phyloP scores from a whole-genome alignment of 2,888 invertebrate species.

The Pedicia rivosa region DNA sequence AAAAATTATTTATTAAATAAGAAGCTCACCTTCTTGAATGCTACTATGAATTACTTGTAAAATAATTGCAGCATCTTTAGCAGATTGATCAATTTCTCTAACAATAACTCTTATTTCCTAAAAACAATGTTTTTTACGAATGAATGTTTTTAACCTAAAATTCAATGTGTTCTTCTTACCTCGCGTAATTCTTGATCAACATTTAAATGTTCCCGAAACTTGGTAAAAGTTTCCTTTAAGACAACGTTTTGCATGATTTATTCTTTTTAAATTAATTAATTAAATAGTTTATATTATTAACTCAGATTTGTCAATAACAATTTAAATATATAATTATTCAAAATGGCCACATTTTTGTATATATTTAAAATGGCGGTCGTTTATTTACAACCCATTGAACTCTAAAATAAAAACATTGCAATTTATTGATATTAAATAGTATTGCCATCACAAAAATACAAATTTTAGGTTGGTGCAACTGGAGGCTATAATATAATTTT shows the following conservation, averaged over 20 bases:
- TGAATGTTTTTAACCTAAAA: slow-evolving; percentile 8
- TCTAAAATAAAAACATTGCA: too few species aligned
- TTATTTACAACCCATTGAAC: too few species aligned
- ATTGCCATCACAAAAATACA: too few species aligned
- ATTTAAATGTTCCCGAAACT: slow-evolving; percentile 62
- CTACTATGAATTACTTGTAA: slow-evolving; percentile 72
- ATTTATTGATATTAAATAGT: too few species aligned
- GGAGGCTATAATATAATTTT: too few species aligned
- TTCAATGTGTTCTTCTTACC: slow-evolving; percentile 31
- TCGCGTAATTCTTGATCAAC: slow-evolving; percentile 67
- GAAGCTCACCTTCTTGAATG: slow-evolving; percentile 44
- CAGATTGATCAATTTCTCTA: slow-evolving; percentile 54
- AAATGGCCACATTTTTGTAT: too few species aligned
- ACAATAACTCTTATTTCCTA: slow-evolving; percentile 13
- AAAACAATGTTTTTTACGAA: slow-evolving; percentile 5
- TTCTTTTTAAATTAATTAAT: slow-evolving; percentile 17
- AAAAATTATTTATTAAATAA: slow-evolving; percentile 3
- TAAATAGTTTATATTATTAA: too few species aligned
- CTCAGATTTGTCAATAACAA: too few species aligned
- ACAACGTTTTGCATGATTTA: slow-evolving; percentile 36
- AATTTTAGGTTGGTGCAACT: too few species aligned
- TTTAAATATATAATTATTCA: too few species aligned
- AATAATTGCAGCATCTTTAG: slow-evolving; percentile 60
- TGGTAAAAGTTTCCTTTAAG: slow-evolving; percentile 45
- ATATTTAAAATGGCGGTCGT: too few species aligned